Conservation (phyloP, 2,888 invertebrate genomes). For the Drosophila neotestacea region DNA sequence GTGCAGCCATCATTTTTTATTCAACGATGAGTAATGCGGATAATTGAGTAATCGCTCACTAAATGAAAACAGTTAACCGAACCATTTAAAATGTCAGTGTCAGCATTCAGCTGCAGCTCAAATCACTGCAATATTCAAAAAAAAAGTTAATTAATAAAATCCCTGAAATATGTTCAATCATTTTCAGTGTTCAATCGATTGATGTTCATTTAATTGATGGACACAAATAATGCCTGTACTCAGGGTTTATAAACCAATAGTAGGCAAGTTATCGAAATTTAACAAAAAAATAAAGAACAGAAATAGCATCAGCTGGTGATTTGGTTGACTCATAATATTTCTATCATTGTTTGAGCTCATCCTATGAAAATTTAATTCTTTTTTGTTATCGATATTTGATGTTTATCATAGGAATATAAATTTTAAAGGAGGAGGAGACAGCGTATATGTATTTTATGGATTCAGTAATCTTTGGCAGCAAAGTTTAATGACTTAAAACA, state of each 20-base stretch:
- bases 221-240: neutral
- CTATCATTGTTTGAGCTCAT: too few relatives aligned
- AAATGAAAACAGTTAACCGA: constrained; percentile 41
- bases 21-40: constrained; percentile 17
- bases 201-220: constrained; percentile 31
- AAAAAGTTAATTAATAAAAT: constrained; percentile 27
- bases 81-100: constrained; percentile 21
- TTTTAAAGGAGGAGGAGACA: too few relatives aligned
- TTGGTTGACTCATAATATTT: too few relatives aligned
- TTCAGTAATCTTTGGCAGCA: neutral
- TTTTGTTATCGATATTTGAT: too few relatives aligned
- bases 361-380: too few relatives aligned
- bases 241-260: too few relatives aligned
- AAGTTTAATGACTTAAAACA: constrained; percentile 11
- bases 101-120: constrained; percentile 13
- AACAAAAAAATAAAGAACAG: too few relatives aligned
- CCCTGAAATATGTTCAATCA: constrained; percentile 7
- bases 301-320: too few relatives aligned
- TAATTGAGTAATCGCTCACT: constrained; percentile 49
- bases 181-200: constrained; percentile 14
- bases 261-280: too few relatives aligned
- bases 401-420: too few relatives aligned
- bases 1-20: constrained; percentile 36
- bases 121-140: constrained; percentile 13
- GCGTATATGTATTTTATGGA: neutral